Evolutionary conservation across 2,888 invertebrate genomes (phyloP).

Genomic region (Erynnis tages): DNA sequence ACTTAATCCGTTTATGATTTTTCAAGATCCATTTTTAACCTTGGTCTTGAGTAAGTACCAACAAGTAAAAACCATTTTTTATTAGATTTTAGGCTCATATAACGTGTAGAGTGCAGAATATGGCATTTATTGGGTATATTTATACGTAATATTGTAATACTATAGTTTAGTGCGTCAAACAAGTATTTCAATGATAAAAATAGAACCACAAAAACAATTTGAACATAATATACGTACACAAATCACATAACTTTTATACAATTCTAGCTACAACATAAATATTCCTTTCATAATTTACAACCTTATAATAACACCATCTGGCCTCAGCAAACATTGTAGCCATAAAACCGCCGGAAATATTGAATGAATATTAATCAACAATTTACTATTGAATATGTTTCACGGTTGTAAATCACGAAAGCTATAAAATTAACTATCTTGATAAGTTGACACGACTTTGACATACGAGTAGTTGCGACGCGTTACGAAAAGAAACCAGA

Average conservation of each 20-base stretch:
- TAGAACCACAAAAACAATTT: too few species aligned
- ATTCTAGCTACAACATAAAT: neutral
- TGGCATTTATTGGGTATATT: too few species aligned
- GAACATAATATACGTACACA: neutral
- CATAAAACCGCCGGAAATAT: conserved; percentile 12
- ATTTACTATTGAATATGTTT: conserved; percentile 46
- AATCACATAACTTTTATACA: too few species aligned
- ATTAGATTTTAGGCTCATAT: too few species aligned
- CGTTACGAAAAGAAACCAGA: conserved; percentile 1
- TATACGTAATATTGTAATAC: too few species aligned
- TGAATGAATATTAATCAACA: conserved; percentile 15
- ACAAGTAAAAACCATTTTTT: too few species aligned
- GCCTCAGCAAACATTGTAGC: neutral
- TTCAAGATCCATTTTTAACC: too few species aligned
- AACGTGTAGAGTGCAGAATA: too few species aligned
- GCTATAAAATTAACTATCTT: conserved; percentile 50
- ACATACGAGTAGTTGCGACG: conserved; percentile 53
- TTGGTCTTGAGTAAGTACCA: too few species aligned
- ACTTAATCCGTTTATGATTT: too few species aligned
- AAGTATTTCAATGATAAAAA: too few species aligned
- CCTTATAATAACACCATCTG: neutral
- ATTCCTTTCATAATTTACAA: neutral
- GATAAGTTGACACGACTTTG: conserved; percentile 60
- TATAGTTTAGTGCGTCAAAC: too few species aligned
- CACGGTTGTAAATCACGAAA: conserved; percentile 53